These are phyloP conservation scores for Pandemis cinnamomeana DNA, from an alignment of 2,888 invertebrate genomes.

Conservation along the genomic window DNA sequence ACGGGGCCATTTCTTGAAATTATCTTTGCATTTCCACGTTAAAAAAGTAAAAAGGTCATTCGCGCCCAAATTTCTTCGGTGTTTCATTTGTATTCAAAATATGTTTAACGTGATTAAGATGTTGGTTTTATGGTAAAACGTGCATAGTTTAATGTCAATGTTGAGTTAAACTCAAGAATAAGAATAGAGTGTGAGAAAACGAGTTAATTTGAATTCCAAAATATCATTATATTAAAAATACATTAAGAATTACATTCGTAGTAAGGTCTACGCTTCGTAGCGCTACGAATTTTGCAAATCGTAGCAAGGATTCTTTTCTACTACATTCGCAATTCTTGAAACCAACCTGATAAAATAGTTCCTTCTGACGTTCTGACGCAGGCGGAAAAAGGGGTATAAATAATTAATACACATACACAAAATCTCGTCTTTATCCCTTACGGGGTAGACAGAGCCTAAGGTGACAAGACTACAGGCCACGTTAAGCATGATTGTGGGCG, in stretches of 20 bases:
- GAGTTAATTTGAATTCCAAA: background rate
- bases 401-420: too few species aligned
- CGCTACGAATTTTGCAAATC: constrained; percentile 45
- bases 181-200: constrained; percentile 4
- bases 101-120: constrained; percentile 57
- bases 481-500: too few species aligned
- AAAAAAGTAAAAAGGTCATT: constrained; percentile 76
- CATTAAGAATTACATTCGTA: constrained; percentile 42
- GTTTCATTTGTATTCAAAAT: constrained; percentile 53
- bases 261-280: constrained; percentile 53
- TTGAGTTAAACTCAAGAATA: background rate
- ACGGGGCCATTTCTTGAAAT: constrained; percentile 74
- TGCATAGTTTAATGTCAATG: constrained; percentile 34
- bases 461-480: too few species aligned
- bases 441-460: too few species aligned
- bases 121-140: constrained; percentile 52
- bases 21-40: constrained; percentile 80
- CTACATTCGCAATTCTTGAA: background rate
- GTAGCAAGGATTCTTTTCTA: constrained; percentile 22
- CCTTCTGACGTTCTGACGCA: too few species aligned
- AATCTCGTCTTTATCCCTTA: too few species aligned
- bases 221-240: constrained; percentile 1
- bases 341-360: too few species aligned
- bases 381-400: too few species aligned
- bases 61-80: constrained; percentile 66